Base-by-base conservation (phyloP, 2,888 invertebrate species). In the Neoscelio sp. region DNA sequence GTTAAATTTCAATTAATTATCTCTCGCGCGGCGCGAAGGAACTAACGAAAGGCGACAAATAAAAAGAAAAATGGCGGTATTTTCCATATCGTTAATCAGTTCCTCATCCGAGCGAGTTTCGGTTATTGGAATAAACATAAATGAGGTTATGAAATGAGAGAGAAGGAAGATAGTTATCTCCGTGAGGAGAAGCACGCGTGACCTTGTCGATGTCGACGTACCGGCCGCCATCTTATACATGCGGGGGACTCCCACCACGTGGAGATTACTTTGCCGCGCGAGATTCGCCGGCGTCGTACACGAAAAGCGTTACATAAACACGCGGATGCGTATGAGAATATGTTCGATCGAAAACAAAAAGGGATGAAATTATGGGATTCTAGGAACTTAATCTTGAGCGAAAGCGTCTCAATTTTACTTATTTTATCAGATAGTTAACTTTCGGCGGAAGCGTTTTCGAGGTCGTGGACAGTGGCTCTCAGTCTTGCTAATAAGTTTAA, bases 151-250 rank as follows among this genome's bases (percentile, higher is more conserved):
- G 26, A 15, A 38, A 50, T 40, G 65, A 54, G 28, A 60, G 62
- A 50, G 54, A 28, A 7, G 48, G 78, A 65, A 71, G 70, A 82
- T 76, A 28, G 23, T 85, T 85, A 85, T 85, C 85, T 83, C 75
- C 50, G 75, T 56, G 67, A 77, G 77, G 73, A 80, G 81, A 82
- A 81, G 79, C 82, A 83, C 82, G 83, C 82, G 83, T 85, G 87
- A 87, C 86, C 87, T 87, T 87, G 87, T 81, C 81, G n/a, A n/a
- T n/a, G n/a, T n/a, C n/a, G n/a, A n/a, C n/a, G n/a, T n/a, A n/a
- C n/a, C n/a, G 78, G 80, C 82, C 87, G 88, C 89, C 89, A 89
- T 89, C 81, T 88, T 87, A 85, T 77, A 79, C 84, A 84, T 84
- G 85, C 83, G 84, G 80, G 81, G 80, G 81, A 82, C 82, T 81